These are phyloP conservation scores for Drosophila leonis DNA, from an alignment of 2,888 invertebrate genomes.

Conservation along the genomic window DNA sequence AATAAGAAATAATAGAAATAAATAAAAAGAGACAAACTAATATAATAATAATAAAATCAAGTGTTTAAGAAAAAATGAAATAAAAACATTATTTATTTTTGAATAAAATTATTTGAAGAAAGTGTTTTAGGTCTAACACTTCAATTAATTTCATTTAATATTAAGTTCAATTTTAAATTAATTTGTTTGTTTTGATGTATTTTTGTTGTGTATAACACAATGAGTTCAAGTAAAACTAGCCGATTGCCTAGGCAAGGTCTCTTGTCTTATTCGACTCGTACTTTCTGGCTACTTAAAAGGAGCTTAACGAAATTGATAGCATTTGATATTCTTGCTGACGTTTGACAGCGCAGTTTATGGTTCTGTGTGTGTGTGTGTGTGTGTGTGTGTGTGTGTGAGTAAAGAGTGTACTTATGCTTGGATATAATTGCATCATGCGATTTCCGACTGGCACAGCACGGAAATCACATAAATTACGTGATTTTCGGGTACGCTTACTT, in stretches of 20 bases:
- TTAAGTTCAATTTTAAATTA: no score
- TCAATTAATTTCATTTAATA: no score
- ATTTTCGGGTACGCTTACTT: conserved; percentile 68
- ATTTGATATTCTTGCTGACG: conserved; percentile 50
- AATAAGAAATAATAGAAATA: no score
- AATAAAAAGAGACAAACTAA: no score
- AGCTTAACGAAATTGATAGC: conserved; percentile 22
- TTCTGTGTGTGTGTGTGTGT: no score
- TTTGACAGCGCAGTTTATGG: conserved; percentile 26
- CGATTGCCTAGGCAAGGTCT: background rate
- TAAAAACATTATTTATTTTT: no score
- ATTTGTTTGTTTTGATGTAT: background rate
- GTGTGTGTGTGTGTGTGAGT: no score
- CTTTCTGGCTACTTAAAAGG: background rate
- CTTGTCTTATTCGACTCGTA: background rate
- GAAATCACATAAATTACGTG: conserved; percentile 75
- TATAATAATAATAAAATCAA: no score
- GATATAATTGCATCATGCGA: conserved; percentile 60
- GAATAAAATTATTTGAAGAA: no score
- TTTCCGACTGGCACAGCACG: conserved; percentile 47
- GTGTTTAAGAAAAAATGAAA: no score
- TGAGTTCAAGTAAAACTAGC: background rate
- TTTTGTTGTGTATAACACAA: no score
- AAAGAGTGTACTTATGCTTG: conserved; percentile 10
- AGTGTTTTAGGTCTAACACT: no score